These are phyloP conservation scores for Drosophila mauritiana DNA, from an alignment of 1,140 invertebrate genomes.

Conservation along the genomic window DNA sequence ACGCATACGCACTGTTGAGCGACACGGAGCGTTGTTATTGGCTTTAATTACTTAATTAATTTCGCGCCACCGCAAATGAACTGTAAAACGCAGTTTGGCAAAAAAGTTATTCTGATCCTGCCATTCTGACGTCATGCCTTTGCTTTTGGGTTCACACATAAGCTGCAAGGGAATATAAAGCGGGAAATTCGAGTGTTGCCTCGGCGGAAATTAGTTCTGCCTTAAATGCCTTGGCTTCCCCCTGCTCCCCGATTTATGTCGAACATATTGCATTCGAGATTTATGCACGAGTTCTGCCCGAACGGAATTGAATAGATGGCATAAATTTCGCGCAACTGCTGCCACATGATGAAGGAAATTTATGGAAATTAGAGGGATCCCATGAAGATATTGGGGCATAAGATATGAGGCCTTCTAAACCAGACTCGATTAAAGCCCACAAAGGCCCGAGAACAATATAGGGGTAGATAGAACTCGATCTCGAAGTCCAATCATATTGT, in stretches of 20 bases:
- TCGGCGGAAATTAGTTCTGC: constrained; percentile 60
- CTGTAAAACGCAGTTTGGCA: constrained; percentile 34
- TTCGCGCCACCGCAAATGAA: constrained; percentile 46
- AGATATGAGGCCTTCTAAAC: background rate
- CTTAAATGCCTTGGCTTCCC: constrained; percentile 11
- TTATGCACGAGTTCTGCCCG: constrained; percentile 59
- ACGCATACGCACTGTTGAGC: constrained; percentile 53
- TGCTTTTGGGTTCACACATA: background rate
- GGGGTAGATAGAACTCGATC: no score
- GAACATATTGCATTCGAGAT: constrained; percentile 55
- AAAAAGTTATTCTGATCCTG: constrained; percentile 30
- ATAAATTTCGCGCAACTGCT: constrained; percentile 62
- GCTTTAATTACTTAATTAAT: constrained; percentile 58
- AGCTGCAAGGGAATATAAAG: background rate
- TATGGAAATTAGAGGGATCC: constrained; percentile 34
- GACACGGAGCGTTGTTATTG: background rate
- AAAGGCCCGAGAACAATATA: background rate
- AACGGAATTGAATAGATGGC: constrained; percentile 30
- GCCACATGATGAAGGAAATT: constrained; percentile 32
- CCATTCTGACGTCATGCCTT: constrained; percentile 38
- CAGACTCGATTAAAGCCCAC: constrained; percentile 5
- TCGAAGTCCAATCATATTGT: background rate
- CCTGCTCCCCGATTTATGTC: constrained; percentile 17
- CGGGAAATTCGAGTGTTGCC: constrained; percentile 34
- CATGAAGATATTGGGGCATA: background rate